Evolutionary conservation across 2,113 vertebrate genomes (phyloP), one percentile per base, ranked within the genome.

Genomic region (Nanorana parkeri): DNA sequence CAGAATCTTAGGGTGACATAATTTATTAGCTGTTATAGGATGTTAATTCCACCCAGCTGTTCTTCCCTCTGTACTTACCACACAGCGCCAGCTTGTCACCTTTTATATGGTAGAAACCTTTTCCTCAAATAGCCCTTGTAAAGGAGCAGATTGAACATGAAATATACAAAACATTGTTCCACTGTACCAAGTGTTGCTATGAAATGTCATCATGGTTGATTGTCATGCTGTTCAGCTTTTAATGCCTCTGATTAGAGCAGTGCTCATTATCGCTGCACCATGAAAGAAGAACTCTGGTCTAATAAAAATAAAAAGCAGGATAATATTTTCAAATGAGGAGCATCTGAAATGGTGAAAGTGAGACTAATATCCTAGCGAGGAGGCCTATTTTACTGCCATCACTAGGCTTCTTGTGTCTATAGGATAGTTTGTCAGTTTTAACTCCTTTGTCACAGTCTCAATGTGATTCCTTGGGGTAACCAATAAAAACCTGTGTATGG

Each of bases 201-300:
- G 51, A 71, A 71, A 55, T 23, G 68, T 17, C 68, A 16, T 19
- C 21, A 15, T 63, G 32, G 20, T 13, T 77, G 58, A 77, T 77
- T 77, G 74, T 32, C 32, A 16, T 23, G 74, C 13, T 41, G 17
- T 19, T 61, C 41, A 17, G 5, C 28, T 77, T 11, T 77, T 29
- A 77, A 77, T 47, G 21, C 29, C 16, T 77, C 32, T 77, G 56
- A 77, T 64, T 77, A 76, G 17, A 32, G 29, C 29, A n/a, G 20
- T 2, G 16, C 16, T 77, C 74, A 64, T 64, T 63, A 63, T 41
- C 13, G 6, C 56, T 23, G 47, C 68, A 11, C 19, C 47, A 28
- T 54, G 41, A 47, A 36, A 36, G 32, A 36, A 36, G 6, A 41
- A 41, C 41, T 10, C 41, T 41, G 8, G 41, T 41, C 4, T 41